These are phyloP conservation scores for Diploptera punctata DNA, from an alignment of 2,888 invertebrate genomes.

Conservation along the genomic window DNA sequence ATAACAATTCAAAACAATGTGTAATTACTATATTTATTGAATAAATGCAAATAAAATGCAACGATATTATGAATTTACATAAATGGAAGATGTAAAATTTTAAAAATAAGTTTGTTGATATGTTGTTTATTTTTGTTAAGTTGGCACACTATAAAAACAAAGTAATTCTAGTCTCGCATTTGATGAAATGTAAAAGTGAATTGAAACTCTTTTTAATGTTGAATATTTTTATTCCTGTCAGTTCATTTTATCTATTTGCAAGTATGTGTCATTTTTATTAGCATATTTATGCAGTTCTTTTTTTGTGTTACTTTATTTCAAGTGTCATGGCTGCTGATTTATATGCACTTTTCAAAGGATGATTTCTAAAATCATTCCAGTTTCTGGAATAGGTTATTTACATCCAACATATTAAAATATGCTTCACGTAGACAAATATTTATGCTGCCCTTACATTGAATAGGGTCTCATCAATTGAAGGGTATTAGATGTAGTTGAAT, in stretches of 20 bases:
- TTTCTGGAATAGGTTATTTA: neutral
- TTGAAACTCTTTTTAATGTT: neutral
- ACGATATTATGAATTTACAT: neutral
- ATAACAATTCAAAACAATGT: too few relatives aligned
- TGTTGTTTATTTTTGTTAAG: conserved; percentile 16
- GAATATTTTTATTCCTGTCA: conserved; percentile 1
- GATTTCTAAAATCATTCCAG: neutral
- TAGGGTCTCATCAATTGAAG: neutral
- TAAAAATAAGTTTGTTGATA: conserved; percentile 5
- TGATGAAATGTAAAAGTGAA: neutral
- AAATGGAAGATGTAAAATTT: neutral
- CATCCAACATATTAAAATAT: neutral
- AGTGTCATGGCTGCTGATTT: neutral
- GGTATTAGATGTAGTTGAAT: neutral
- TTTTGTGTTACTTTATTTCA: neutral
- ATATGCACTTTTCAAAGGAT: neutral
- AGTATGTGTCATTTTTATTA: conserved; percentile 1
- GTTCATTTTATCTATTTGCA: neutral
- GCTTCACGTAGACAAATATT: neutral
- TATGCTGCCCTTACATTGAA: too few relatives aligned
- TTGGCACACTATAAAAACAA: conserved; percentile 1
- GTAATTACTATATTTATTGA: neutral
- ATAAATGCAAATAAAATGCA: neutral
- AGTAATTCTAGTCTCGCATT: conserved; percentile 16
- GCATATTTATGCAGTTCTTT: neutral